Evolutionary conservation across 2,797 vertebrate genomes (phyloP).

Genomic region (Anguilla obscura): DNA sequence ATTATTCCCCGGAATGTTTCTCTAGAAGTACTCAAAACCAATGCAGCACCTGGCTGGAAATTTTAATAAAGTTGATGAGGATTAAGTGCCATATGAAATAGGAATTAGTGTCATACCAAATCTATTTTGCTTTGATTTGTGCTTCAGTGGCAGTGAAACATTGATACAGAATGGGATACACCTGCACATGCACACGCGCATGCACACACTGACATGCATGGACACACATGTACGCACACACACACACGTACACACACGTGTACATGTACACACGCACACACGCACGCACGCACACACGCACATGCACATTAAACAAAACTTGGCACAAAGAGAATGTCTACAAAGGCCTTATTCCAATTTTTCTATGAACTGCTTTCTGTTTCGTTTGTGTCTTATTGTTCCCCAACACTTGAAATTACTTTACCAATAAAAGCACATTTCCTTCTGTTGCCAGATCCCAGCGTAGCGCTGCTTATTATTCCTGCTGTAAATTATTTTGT

Average conservation of each 20-base stretch:
- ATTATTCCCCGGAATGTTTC: not conserved
- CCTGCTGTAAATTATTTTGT: not conserved
- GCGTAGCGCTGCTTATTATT: not conserved
- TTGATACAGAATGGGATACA: not conserved
- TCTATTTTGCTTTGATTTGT: not conserved
- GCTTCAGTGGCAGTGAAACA: too few relatives aligned
- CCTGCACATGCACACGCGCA: not conserved
- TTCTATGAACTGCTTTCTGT: not conserved
- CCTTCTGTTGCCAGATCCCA: not conserved
- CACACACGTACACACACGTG: not conserved
- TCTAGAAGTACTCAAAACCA: not conserved
- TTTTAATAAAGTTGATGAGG: not conserved
- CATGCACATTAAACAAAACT: not conserved
- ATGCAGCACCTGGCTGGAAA: not conserved
- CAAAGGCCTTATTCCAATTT: not conserved
- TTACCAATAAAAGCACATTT: not conserved
- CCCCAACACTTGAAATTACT: not conserved
- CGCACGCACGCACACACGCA: not conserved
- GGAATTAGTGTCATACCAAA: not conserved
- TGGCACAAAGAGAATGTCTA: not conserved
- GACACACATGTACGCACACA: not conserved
- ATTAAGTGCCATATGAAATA: not conserved
- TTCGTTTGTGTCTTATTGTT: not conserved
- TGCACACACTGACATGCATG: not conserved
- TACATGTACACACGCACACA: not conserved